Conservation (phyloP, 2,797 vertebrate species). For the Crocodylus rhombifer region DNA sequence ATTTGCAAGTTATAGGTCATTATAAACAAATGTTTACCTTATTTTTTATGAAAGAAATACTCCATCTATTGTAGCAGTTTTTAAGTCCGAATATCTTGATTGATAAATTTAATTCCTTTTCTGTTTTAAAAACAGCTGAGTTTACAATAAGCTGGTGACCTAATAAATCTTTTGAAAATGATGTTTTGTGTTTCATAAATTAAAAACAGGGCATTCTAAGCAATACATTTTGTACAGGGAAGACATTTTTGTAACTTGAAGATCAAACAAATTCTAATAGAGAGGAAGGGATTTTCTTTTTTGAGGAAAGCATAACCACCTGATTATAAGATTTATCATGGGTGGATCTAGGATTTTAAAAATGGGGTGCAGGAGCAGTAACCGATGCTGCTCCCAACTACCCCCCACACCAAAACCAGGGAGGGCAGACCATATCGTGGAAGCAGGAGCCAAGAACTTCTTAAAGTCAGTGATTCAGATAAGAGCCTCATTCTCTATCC, state of each 20-base stretch:
- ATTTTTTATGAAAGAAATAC: background rate
- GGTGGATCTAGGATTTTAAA: too few species aligned
- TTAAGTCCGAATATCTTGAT: background rate
- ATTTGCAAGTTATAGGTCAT: background rate
- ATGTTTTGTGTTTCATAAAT: background rate
- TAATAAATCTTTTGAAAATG: background rate
- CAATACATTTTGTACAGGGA: background rate
- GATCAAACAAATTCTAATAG: background rate
- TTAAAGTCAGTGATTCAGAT: too few species aligned
- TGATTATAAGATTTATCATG: too few species aligned
- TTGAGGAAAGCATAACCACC: background rate
- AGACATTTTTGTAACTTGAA: background rate
- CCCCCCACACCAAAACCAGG: too few species aligned
- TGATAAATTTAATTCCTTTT: background rate
- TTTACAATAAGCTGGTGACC: background rate
- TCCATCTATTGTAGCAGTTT: background rate
- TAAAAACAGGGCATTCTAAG: background rate
- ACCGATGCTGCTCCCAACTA: too few species aligned
- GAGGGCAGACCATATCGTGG: too few species aligned
- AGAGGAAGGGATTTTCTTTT: background rate
- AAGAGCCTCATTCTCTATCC: too few species aligned
- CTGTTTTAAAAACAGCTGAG: background rate
- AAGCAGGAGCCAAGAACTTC: too few species aligned
- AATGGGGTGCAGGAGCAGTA: too few species aligned
- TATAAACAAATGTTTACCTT: background rate